Evolutionary conservation across 2,888 invertebrate species (phyloP), one percentile per base, ranked within the genome.

Genomic region (Lepidocyrtinus sp.): DNA sequence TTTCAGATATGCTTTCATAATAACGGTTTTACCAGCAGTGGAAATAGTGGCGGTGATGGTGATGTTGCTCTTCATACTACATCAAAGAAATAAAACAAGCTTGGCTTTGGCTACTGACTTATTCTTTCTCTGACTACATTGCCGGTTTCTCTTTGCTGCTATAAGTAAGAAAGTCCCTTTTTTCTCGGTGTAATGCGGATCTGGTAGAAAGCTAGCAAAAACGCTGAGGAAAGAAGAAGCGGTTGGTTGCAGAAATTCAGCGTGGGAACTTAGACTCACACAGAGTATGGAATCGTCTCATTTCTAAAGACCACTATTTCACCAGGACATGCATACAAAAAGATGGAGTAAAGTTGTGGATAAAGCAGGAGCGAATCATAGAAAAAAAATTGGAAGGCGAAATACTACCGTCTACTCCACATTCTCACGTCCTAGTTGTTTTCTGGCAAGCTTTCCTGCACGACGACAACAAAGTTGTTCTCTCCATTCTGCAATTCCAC

Each of bases 381-480:
- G 76, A 67, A 73, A 63, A 76, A 76, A 75, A 74, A 50, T 80
- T 80, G 81, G 77, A 75, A 75, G 77, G 68, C 68, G 72, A 81
- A 81, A 80, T 80, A 79, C 78, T 82, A 77, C 76, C 81, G 76
- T 75, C 79, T 73, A 82, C 79, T 80, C 81, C 75, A 80, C 81
- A 83, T 79, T 74, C 83, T 82, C 83, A 77, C 85, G 84, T 85
- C 86, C 86, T 86, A 86, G 85, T 86, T 85, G 84, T 84, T 83
- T 83, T 83, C 86, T 85, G 86, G 86, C 86, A 86, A 85, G 84
- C 85, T 80, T 69, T 80, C 75, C 81, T 77, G 83, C 82, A 82
- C 82, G 82, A 83, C 83, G 84, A 81, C 76, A 75, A 64, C 82
- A 74, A 85, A 82, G 78, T 82, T 82, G 82, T 82, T 81, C 82